A percentile compares a stretch with the other conserved stretches of the same genome.
Conservation (phyloP, 1,140 invertebrate genomes). For the Drosophila athabasca region DNA sequence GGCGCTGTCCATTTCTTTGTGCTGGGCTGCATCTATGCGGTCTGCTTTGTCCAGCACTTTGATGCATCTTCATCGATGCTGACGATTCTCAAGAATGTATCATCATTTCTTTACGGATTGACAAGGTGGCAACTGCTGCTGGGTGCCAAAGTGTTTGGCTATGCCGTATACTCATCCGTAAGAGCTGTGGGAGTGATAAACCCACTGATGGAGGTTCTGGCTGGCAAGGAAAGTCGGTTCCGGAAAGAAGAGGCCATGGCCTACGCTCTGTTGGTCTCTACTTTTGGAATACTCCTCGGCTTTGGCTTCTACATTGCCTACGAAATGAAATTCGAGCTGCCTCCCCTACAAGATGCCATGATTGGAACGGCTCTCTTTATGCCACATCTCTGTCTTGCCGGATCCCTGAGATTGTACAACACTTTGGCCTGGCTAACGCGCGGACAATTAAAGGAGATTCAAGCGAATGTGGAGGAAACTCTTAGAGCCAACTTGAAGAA, state of each 20-base stretch:
- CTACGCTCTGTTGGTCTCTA: conserved; percentile 61
- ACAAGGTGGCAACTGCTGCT: conserved; percentile 61
- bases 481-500: conserved; percentile 8
- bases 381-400: conserved; percentile 63
- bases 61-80: conserved; percentile 44
- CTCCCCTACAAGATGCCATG: conserved; percentile 64
- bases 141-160: conserved; percentile 55
- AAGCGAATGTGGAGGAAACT: conserved; percentile 19
- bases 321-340: conserved; percentile 73
- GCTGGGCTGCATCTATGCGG: conserved; percentile 49
- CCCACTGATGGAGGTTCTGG: conserved; percentile 28
- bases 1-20: conserved; percentile 46
- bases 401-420: conserved; percentile 56
- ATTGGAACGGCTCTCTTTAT: conserved; percentile 62
- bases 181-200: conserved; percentile 36
- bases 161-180: conserved; percentile 52
- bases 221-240: neutral
- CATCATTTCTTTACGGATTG: conserved; percentile 59
- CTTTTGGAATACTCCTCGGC: conserved; percentile 42
- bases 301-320: conserved; percentile 69
- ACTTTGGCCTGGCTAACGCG: conserved; percentile 49
- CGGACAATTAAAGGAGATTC: conserved; percentile 27
- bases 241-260: conserved; percentile 35
- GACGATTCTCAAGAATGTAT: conserved; percentile 56
- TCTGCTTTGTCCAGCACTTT: conserved; percentile 69